Base-by-base conservation (phyloP, 2,797 vertebrate genomes). In the Acrossocheilus fasciatus region DNA sequence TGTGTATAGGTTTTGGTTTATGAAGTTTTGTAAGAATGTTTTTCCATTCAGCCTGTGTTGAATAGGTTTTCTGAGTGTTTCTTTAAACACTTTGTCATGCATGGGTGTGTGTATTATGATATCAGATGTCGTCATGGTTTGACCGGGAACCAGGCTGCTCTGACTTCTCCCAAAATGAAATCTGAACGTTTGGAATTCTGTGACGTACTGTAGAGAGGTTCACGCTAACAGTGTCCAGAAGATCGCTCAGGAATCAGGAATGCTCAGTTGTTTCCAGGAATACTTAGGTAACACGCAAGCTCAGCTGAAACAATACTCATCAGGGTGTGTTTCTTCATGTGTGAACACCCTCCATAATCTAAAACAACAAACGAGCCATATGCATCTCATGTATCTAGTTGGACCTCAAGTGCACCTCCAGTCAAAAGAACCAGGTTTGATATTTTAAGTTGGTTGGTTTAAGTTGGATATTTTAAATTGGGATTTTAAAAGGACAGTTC, bases 271-370 rank as follows among this genome's bases (percentile, higher is more conserved):
- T 92, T 93, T 94, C 92, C 92, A 93, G 91, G 89, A 92, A 89
- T 89, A 87, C 84, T 52, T 76, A 90, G 89, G 88, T 81, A 89
- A 88, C 45, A 9, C 82, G 90, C 88, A 86, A 89, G 88, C 89
- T 92, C 93, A 93, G 93, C 93, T 94, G 91, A 90, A 87, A 94
- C 92, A 93, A 92, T 89, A 92, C 84, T 89, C 85, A 90, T 59
- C 57, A 36, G 54, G 79, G 79, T 85, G 72, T 70, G 69, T 75
- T 54, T 76, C 57, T 68, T n/a, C 18, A 43, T 36, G 45, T 39
- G 41, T 68, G 81, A 62, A 80, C 82, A 81, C 30, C 75, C 36
- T 66, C 7, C 8, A 62, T 85, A 41, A 39, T 78, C 26, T 41
- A 75, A 64, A 81, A 80, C 17, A 76, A 41, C 43, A 76, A 77